Base-by-base conservation (phyloP, 2,797 vertebrate species). In the Pelodytes ibericus region DNA sequence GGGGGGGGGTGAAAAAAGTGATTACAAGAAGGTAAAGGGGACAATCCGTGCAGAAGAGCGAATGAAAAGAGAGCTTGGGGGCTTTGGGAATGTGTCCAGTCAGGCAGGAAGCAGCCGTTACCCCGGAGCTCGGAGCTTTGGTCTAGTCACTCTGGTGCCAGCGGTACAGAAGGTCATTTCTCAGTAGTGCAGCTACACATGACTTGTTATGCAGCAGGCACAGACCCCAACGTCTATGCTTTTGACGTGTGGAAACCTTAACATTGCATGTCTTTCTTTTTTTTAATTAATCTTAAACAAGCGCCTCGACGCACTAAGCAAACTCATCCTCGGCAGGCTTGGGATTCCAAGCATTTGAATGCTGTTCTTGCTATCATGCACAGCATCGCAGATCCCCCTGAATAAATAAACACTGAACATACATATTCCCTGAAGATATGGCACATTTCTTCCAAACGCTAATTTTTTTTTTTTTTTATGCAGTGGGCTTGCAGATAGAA, bases 71-170 rank as follows among this genome's bases (percentile, higher is more conserved):
- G 86, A 89, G 47, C 68, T n/a, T 74, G 64, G 82, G 75, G 58
- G 49, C 44, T 73, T 80, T 44, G 69, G 73, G 60, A 81, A 69
- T 69, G 47, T 63, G 78, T 81, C 63, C 73, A 63, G 80, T 81
- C 76, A 57, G 58, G 71, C 73, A 84, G 89, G 90, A 92, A 85
- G 78, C 81, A 25, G 58, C 81, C 60, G 81, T 87, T 84, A 87
- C 85, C 87, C 59, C 56, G 83, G 83, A 72, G 74, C 81, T 84
- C 75, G 84, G 89, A 92, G 86, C 81, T 77, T 72, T 25, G 86
- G 89, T 84, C 88, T 83, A 88, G 90, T 84, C 88, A 80, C 36
- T n/a, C 78, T 81, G 86, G 88, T 93, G 90, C 88, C 90, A 87
- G 86, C 80, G 81, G 87, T 85, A 86, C 83, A 72, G 71, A 81